Evolutionary conservation across 1,140 invertebrate genomes (phyloP), one percentile per base, ranked within the genome.

Genomic region (Pachyrhynchus sulphureomaculatus): DNA sequence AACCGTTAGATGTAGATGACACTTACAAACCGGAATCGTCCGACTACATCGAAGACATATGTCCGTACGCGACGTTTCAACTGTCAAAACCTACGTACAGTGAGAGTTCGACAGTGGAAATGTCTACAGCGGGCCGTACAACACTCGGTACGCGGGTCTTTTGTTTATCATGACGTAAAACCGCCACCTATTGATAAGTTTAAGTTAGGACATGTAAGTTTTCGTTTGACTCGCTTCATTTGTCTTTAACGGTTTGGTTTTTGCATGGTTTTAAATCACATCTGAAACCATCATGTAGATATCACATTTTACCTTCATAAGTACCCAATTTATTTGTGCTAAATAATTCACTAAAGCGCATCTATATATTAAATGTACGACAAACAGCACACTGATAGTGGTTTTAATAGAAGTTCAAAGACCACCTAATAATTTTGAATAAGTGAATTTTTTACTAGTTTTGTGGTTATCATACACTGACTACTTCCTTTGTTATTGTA

Each of bases 21-120:
- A 67, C 70, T 9, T 75, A 74, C 65, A 75, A 76, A 56, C 64
- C 70, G 1, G 75, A 75, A 54, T 75, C 73, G 0, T 70, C 73
- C 17, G 91, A 93, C 74, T 93, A 92, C 76, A 91, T 91, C 64
- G 91, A 93, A 79, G 92, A 94, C 76, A 91, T 93, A 61, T 94
- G 91, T 75, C 91, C 91, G 1, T 93, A 94, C 77, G 92, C 91
- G 34, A 94, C 92, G 24, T 93, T 93, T 77, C 91, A 94, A 75
- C 79, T 94, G 64, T 89, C 90, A 44, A 92, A 92, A 71, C 88
- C 89, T 53, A 85, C 90, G 4, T 90, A 91, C 76, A 89, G 88
- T 70, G 90, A 93, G 76, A 93, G 90, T 75, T 91, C 90, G 37
- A 92, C 79, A 92, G 89, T 72, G 91, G 91, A 55, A 92, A 92